phyloP scores from a whole-genome alignment of 37 sponge, comb jelly and placozoan genomes.

The Halisarca cf. caerulea region DNA sequence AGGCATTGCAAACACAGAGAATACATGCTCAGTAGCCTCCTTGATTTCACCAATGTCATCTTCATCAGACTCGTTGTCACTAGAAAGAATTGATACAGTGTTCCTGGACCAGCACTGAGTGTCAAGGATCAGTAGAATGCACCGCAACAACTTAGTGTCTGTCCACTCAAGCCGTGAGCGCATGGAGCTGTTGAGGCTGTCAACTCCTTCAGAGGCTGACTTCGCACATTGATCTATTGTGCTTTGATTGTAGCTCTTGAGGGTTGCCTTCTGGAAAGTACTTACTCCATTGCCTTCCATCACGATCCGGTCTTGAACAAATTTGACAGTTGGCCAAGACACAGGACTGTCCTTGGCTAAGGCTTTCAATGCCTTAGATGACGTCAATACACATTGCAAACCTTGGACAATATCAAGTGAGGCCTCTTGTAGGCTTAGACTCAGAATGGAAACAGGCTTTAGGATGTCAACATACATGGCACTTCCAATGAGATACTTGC shows the following conservation, averaged over 20 bases:
- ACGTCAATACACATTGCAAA: background rate
- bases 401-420: conserved; percentile 31
- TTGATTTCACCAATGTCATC: conserved; percentile 21
- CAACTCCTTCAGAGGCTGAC: conserved; percentile 25
- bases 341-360: background rate
- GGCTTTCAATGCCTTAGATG: background rate
- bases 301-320: background rate
- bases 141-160: conserved; percentile 11
- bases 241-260: background rate
- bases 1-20: conserved; percentile 31
- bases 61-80: conserved; percentile 32
- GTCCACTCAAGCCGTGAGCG: conserved; percentile 28
- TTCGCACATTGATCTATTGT: background rate
- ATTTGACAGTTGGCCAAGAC: background rate
- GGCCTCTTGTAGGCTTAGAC: conserved; percentile 31
- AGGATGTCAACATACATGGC: conserved; percentile 59
- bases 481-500: conserved; percentile 71
- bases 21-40: conserved; percentile 32
- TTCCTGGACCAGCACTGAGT: conserved; percentile 47
- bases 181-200: conserved; percentile 14
- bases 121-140: conserved; percentile 41
- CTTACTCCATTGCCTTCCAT: background rate
- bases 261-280: background rate
- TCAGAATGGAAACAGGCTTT: conserved; percentile 38
- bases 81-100: conserved; percentile 17